phyloP scores from a whole-genome alignment of 2,888 invertebrate species.

The Tipula unca region DNA sequence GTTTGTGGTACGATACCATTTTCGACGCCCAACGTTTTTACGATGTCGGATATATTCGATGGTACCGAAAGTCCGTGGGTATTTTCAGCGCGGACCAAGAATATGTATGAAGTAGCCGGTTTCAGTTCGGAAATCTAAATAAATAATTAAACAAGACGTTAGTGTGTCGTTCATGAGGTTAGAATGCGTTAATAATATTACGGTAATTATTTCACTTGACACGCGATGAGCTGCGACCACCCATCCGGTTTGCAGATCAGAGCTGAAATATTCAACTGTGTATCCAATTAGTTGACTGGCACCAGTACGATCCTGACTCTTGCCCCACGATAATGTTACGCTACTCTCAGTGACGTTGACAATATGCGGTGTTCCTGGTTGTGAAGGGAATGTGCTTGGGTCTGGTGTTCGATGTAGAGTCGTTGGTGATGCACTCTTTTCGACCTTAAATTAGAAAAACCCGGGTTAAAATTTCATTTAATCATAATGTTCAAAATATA shows the following conservation, averaged over 20 bases:
- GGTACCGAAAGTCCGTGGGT: constrained; percentile 76
- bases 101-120: constrained; percentile 75
- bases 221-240: constrained; percentile 60
- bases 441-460: constrained; percentile 35
- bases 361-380: constrained; percentile 62
- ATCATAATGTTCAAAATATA: too few relatives aligned
- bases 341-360: constrained; percentile 57
- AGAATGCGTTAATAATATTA: constrained; percentile 35
- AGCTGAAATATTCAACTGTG: constrained; percentile 67
- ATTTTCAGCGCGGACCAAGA: constrained; percentile 79
- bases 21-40: constrained; percentile 50
- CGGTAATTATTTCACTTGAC: constrained; percentile 58
- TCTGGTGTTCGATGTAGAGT: constrained; percentile 65
- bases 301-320: constrained; percentile 46
- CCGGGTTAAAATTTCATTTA: not conserved
- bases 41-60: constrained; percentile 62
- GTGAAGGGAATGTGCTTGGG: constrained; percentile 59
- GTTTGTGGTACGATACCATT: constrained; percentile 38
- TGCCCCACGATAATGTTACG: constrained; percentile 54
- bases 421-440: constrained; percentile 42
- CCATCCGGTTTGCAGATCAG: constrained; percentile 71
- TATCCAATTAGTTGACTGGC: constrained; percentile 45
- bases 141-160: constrained; percentile 21
- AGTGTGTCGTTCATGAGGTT: constrained; percentile 22
- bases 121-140: constrained; percentile 54